Conservation (phyloP, 2,797 vertebrate species). For the Pseudomugil tenellus region DNA sequence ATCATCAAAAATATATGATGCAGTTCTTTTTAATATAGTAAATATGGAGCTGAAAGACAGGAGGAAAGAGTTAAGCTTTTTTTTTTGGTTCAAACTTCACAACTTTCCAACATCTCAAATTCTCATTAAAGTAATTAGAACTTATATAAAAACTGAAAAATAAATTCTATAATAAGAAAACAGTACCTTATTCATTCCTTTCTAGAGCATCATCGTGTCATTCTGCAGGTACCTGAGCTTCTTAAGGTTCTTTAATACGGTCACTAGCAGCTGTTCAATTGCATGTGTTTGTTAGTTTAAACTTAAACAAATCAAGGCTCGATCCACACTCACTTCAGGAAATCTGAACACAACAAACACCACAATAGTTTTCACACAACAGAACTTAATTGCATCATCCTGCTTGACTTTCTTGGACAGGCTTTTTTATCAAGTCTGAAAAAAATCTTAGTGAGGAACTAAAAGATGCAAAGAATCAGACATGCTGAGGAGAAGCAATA, state of each 20-base stretch:
- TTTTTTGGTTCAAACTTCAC: too few relatives aligned
- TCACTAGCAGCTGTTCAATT: neutral
- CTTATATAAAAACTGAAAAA: too few relatives aligned
- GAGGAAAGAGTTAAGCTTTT: too few relatives aligned
- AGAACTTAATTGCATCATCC: neutral
- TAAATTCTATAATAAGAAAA: neutral
- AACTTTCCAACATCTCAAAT: neutral
- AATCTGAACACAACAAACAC: neutral
- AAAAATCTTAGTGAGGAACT: neutral
- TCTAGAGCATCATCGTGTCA: neutral
- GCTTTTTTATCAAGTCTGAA: neutral
- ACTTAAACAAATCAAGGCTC: neutral
- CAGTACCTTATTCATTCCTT: neutral
- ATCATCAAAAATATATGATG: neutral
- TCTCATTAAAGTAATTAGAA: neutral
- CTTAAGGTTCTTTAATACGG: neutral
- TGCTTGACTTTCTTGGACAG: neutral
- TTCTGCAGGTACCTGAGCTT: neutral
- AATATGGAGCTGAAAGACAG: too few relatives aligned
- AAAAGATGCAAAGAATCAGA: neutral
- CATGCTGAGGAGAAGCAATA: too few relatives aligned
- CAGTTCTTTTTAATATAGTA: neutral
- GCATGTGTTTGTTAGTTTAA: neutral
- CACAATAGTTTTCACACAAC: neutral
- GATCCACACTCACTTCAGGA: neutral